A percentile compares a stretch with the other conserved stretches of the same genome.
These are phyloP conservation scores for Nephrotoma flavescens DNA, from an alignment of 2,888 invertebrate species.

Conservation along the genomic window DNA sequence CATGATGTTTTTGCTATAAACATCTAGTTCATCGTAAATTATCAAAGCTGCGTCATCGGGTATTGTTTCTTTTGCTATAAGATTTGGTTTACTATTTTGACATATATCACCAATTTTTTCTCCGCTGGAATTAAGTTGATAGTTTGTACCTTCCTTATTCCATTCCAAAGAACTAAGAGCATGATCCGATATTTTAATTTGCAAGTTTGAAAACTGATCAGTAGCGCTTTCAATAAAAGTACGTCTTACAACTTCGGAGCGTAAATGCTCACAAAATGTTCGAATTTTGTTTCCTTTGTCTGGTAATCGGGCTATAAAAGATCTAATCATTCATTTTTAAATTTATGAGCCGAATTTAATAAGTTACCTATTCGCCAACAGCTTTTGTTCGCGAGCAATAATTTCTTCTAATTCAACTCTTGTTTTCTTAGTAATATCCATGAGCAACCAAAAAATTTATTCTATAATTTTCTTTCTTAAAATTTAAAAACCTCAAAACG, in stretches of 20 bases:
- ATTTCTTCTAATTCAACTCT: constrained; percentile 24
- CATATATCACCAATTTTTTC: neutral
- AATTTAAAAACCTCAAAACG: too few species aligned
- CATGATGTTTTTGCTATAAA: neutral
- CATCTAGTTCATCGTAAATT: neutral
- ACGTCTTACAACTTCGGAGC: neutral
- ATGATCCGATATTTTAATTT: neutral
- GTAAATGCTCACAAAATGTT: constrained; percentile 1
- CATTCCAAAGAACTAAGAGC: constrained; percentile 6
- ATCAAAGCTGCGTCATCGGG: neutral
- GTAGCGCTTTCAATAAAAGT: constrained; percentile 3
- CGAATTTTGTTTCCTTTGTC: constrained; percentile 9
- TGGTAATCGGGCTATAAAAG: neutral
- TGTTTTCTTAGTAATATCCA: constrained; percentile 17
- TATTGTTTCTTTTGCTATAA: constrained; percentile 2
- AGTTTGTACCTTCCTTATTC: neutral
- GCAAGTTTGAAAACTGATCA: constrained; percentile 2
- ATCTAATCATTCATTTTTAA: neutral
- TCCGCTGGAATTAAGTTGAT: neutral
- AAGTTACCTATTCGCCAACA: constrained; percentile 25
- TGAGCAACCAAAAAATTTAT: neutral
- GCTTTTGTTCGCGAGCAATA: constrained; percentile 23
- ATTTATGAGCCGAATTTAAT: neutral
- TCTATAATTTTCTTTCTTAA: too few species aligned
- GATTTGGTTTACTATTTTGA: neutral